These are phyloP conservation scores for Callithrix jacchus DNA, from an alignment of 2,113 vertebrate genomes.

Conservation along the genomic window DNA sequence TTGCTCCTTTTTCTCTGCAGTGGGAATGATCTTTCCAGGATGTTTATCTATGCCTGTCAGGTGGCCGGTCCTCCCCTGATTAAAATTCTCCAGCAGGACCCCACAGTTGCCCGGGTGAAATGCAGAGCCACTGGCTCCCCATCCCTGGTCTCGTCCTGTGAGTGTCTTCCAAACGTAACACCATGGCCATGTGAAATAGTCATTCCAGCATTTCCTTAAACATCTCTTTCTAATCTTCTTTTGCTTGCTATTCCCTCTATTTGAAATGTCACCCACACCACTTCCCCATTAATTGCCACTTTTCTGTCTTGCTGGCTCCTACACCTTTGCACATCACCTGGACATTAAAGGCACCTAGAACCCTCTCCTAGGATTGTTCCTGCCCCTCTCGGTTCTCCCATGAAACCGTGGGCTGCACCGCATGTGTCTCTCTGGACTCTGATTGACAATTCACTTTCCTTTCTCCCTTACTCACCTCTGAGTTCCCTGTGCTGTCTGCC, in stretches of 20 bases:
- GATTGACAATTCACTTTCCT: neutral
- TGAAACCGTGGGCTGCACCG: rapidly evolving
- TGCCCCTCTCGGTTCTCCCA: rapidly evolving
- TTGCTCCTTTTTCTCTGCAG: rapidly evolving
- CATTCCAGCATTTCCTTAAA: neutral
- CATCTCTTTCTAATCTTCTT: no score
- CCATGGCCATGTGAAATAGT: rapidly evolving
- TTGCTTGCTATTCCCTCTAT: neutral
- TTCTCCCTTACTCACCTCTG: neutral
- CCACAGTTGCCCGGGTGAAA: neutral
- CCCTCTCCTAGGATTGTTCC: rapidly evolving
- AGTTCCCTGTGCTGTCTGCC: rapidly evolving
- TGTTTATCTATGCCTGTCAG: neutral
- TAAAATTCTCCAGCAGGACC: neutral
- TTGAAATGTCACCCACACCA: neutral
- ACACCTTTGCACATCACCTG: rapidly evolving
- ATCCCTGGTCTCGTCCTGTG: neutral
- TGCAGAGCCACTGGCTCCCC: neutral
- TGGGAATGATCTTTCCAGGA: rapidly evolving
- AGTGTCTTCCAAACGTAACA: neutral
- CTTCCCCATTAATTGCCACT: rapidly evolving
- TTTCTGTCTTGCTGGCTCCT: no score
- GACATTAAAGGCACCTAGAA: no score
- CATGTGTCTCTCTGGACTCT: neutral
- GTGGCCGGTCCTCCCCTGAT: neutral